These are phyloP conservation scores for Hirtodrosophila confusa DNA, from an alignment of 2,888 invertebrate species.

Conservation along the genomic window DNA sequence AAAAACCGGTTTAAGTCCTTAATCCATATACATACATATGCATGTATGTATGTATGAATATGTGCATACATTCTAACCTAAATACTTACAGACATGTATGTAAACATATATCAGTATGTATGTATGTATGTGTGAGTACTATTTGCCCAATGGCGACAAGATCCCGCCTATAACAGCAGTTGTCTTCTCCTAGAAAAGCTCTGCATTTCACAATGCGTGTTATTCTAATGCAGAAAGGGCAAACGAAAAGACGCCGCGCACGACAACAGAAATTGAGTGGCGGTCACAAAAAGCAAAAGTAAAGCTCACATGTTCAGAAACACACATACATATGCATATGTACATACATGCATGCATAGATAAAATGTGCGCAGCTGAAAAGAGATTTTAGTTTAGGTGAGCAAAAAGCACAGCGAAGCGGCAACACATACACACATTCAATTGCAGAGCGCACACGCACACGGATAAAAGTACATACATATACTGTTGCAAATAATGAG, in stretches of 20 bases:
- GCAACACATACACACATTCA: slow-evolving; percentile 32
- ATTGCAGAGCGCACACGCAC: slow-evolving; percentile 42
- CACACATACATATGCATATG: slow-evolving; percentile 1
- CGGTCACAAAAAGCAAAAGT: slow-evolving; percentile 65
- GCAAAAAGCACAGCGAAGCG: slow-evolving; percentile 31
- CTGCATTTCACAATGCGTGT: neutral
- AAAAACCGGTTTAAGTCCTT: too few relatives aligned
- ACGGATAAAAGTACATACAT: slow-evolving; percentile 30
- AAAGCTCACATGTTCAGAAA: slow-evolving; percentile 31
- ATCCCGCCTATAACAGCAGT: slow-evolving; percentile 3
- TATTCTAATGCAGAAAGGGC: slow-evolving; percentile 4
- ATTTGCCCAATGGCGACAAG: neutral
- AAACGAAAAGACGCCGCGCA: slow-evolving; percentile 18
- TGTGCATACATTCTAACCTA: neutral
- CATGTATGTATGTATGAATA: neutral
- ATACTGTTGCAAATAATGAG: slow-evolving; percentile 39
- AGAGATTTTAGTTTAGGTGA: slow-evolving; percentile 15
- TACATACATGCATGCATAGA: slow-evolving; percentile 25
- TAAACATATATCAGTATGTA: too few relatives aligned
- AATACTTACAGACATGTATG: too few relatives aligned
- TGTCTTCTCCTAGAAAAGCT: neutral
- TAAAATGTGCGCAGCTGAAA: slow-evolving; percentile 30
- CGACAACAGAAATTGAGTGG: slow-evolving; percentile 7
- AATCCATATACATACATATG: neutral
- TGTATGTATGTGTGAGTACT: too few relatives aligned